These are phyloP conservation scores for Barypeithes pellucidus DNA, from an alignment of 2,888 invertebrate species.

Conservation along the genomic window DNA sequence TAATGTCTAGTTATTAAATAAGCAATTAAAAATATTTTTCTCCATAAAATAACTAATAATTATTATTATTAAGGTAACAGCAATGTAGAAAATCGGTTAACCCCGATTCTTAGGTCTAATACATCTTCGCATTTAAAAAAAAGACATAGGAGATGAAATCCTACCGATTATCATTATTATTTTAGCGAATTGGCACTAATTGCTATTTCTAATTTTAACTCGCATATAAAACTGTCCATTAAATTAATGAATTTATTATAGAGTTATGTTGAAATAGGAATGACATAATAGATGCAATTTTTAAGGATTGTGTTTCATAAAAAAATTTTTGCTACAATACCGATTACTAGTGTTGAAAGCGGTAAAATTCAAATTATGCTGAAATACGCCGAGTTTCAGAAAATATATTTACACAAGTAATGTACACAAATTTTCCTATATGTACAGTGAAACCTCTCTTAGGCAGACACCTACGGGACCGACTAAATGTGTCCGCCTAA, in stretches of 20 bases:
- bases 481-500: no score
- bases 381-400: no score
- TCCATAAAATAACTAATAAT: not conserved
- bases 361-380: no score
- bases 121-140: constrained; percentile 2
- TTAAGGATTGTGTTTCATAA: not conserved
- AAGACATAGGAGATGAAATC: constrained; percentile 8
- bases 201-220: not conserved
- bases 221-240: constrained; percentile 12
- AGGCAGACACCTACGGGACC: no score
- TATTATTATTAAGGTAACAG: not conserved
- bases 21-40: not conserved
- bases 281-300: not conserved
- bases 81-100: constrained; percentile 1
- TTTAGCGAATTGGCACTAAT: constrained; percentile 4
- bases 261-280: not conserved
- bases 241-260: not conserved
- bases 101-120: constrained; percentile 8
- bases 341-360: no score
- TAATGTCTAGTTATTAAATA: not conserved
- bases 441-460: no score
- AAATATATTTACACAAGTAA: no score
- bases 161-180: constrained; percentile 1
- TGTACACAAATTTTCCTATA: no score
- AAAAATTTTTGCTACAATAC: not conserved